Conservation (phyloP, 2,888 invertebrate genomes). For the Tiliacea citrago region DNA sequence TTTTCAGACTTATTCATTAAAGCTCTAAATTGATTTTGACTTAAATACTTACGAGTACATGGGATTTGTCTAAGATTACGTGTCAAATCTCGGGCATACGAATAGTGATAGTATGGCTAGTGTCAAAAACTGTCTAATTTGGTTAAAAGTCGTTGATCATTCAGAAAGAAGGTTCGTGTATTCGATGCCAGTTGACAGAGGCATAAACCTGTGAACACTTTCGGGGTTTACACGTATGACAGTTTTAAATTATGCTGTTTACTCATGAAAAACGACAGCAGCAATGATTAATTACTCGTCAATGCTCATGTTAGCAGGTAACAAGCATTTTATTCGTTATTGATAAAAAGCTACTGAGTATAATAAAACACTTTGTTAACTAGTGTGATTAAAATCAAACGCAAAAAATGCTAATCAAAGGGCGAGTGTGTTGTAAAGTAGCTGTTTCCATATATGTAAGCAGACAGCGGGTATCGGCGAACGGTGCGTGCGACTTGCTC, state of each 20-base stretch:
- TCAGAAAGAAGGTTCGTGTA: neutral
- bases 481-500: conserved; percentile 69
- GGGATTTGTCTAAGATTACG: neutral
- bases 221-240: conserved; percentile 30
- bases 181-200: neutral
- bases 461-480: conserved; percentile 66
- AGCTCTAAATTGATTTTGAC: neutral
- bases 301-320: conserved; percentile 47
- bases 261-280: conserved; percentile 27
- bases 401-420: conserved; percentile 82
- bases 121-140: neutral
- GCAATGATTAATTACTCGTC: conserved; percentile 54
- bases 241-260: conserved; percentile 36
- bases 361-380: conserved; percentile 73
- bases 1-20: neutral
- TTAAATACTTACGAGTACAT: conserved; percentile 5
- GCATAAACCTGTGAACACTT: conserved; percentile 16
- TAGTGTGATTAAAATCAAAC: conserved; percentile 81
- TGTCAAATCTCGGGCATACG: neutral
- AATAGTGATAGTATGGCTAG: neutral
- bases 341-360: conserved; percentile 43
- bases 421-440: conserved; percentile 80
- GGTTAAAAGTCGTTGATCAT: neutral
- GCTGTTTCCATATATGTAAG: conserved; percentile 82
- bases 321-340: conserved; percentile 33